phyloP scores from a whole-genome alignment of 2,113 vertebrate genomes.

The Platysteira castanea region DNA sequence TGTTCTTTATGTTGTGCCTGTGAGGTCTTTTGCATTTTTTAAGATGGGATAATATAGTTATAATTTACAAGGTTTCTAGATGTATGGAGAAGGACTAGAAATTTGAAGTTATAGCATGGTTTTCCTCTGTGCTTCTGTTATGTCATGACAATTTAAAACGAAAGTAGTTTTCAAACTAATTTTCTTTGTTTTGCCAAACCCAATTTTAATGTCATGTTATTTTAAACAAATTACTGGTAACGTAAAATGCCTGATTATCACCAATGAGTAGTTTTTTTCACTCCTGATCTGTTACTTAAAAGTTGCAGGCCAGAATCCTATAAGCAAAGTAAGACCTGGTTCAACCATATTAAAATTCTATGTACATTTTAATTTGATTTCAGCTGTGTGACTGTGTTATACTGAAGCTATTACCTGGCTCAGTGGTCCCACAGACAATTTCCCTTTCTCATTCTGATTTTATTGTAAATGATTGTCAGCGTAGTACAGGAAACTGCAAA shows the following conservation, averaged over 20 bases:
- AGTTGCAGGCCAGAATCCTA: neutral
- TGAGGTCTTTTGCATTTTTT: neutral
- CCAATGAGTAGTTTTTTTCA: neutral
- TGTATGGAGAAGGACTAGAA: neutral
- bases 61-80: neutral
- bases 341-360: conserved; percentile 63
- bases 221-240: neutral
- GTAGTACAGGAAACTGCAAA: conserved; percentile 40
- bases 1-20: neutral
- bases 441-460: conserved; percentile 63
- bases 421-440: conserved; percentile 66
- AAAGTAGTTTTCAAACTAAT: neutral
- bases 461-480: conserved; percentile 65
- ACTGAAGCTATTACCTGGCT: conserved; percentile 69
- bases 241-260: neutral
- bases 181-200: neutral
- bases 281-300: neutral
- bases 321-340: conserved; percentile 31
- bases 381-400: conserved; percentile 54
- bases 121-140: neutral
- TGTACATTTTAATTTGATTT: conserved; percentile 72
- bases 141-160: neutral
- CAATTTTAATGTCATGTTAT: neutral
- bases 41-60: neutral
- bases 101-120: neutral